Evolutionary conservation across 2,113 vertebrate genomes (phyloP), one percentile per base, ranked within the genome.

Genomic region (Menidia beryllina): DNA sequence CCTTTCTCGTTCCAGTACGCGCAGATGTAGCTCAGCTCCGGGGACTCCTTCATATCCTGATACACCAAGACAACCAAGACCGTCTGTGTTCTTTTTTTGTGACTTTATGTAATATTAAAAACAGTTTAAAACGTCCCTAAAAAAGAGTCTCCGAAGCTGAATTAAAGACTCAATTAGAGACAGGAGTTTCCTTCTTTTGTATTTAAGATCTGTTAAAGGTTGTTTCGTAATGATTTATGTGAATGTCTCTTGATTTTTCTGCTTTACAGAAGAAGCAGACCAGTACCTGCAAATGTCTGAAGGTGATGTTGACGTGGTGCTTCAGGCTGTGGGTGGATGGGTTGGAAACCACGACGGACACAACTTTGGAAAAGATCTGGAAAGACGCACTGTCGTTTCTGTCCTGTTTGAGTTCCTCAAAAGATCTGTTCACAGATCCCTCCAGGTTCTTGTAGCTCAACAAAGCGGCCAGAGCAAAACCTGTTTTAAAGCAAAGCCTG

Each of bases 341-440:
- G 79, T 94, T 95, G 54, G 91, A 94, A 56, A 95, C 82, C 41
- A 95, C 90, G 9, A 90, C 91, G 0, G 93, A 93, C 75, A 92
- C 93, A 34, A 75, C 92, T 24, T 0, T 91, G 38, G 90, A 95
- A 79, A 82, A 69, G 7, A 77, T 38, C 41, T 82, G 65, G 50
- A 87, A 80, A 14, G 23, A 49, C 5, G 11, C 13, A 0, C 64
- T 19, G 11, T 76, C 24, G 38, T 64, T 68, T 59, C 79, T 5
- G 1, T 13, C 11, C 38, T 30, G 36, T 11, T 27, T 45, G 17
- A 92, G 60, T 19, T 61, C 23, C 21, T 84, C 63, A 36, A 91
- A 76, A 19, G 94, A 92, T 0, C 26, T n/a, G 11, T 80, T 77
- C 41, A 92, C 70, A 38, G 91, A 25, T 0, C 0, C 23, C 20